Evolutionary conservation across 2,888 invertebrate genomes (phyloP).

Genomic region (Noctua fimbriata): DNA sequence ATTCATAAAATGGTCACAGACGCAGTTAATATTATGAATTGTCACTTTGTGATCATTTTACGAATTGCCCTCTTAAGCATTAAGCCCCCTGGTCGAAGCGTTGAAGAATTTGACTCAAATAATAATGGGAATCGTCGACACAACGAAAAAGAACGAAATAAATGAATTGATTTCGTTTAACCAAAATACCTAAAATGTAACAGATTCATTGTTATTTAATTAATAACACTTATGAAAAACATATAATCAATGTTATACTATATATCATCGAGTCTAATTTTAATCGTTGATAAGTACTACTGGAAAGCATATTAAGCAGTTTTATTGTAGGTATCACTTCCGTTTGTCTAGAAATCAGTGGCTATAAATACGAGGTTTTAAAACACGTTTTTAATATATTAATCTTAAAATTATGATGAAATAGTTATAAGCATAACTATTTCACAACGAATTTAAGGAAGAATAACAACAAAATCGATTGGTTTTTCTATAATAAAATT

Average conservation of each 20-base stretch:
- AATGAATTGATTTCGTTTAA: background rate
- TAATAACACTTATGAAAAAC: constrained; percentile 4
- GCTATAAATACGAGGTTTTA: background rate
- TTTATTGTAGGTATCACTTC: background rate
- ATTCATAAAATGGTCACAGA: no score
- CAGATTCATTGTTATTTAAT: constrained; percentile 7
- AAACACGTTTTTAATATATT: background rate
- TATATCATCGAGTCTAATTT: background rate
- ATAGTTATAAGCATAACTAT: background rate
- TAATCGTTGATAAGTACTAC: background rate
- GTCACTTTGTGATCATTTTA: no score
- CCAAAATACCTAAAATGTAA: background rate
- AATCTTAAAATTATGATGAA: background rate
- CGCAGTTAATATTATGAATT: no score
- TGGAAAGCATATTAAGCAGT: background rate
- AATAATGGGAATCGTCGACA: background rate
- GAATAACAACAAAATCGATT: background rate
- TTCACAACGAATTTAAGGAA: background rate
- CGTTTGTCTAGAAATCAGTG: background rate
- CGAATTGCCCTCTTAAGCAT: no score
- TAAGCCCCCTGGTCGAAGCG: no score
- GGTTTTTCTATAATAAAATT: background rate
- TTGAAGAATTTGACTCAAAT: background rate
- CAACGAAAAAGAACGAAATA: no score
- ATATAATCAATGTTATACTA: background rate